Evolutionary conservation across 2,797 vertebrate genomes (phyloP).

Genomic region (Chelon labrosus): DNA sequence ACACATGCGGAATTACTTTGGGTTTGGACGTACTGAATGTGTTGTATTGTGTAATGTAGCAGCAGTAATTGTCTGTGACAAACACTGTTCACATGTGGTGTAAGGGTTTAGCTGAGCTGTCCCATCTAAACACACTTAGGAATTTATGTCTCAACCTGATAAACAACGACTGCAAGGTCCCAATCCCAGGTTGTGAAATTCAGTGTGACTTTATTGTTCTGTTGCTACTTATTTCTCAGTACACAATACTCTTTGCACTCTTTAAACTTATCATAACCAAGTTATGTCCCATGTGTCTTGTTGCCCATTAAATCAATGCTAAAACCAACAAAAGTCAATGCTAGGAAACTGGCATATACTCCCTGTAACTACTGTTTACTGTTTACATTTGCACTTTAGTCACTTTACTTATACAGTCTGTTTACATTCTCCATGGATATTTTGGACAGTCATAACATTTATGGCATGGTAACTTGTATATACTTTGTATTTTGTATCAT

Average conservation of each 20-base stretch:
- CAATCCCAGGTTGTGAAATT: slow-evolving; percentile 19
- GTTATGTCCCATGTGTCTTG: background rate
- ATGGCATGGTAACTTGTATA: no score
- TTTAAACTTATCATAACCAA: slow-evolving; percentile 23
- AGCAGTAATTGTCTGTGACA: slow-evolving; percentile 55
- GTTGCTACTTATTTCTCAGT: background rate
- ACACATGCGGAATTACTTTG: slow-evolving; percentile 70
- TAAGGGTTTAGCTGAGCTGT: slow-evolving; percentile 33
- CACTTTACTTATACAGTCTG: no score
- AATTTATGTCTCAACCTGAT: slow-evolving; percentile 19
- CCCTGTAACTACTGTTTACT: no score
- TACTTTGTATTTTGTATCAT: no score
- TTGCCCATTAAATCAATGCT: slow-evolving; percentile 37
- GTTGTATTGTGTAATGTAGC: slow-evolving; percentile 55
- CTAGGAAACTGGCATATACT: slow-evolving; percentile 5
- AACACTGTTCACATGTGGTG: slow-evolving; percentile 59
- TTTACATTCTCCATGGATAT: no score
- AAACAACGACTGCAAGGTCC: slow-evolving; percentile 31
- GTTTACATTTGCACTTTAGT: no score
- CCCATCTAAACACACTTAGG: slow-evolving; percentile 32
- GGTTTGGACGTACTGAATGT: slow-evolving; percentile 29
- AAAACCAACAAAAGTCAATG: slow-evolving; percentile 21
- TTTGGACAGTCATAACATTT: no score
- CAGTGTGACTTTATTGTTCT: background rate
- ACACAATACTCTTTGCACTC: slow-evolving; percentile 41